Conservation (phyloP, 37 sponge, comb jelly and placozoan species). For the Ephydatia muelleri region DNA sequence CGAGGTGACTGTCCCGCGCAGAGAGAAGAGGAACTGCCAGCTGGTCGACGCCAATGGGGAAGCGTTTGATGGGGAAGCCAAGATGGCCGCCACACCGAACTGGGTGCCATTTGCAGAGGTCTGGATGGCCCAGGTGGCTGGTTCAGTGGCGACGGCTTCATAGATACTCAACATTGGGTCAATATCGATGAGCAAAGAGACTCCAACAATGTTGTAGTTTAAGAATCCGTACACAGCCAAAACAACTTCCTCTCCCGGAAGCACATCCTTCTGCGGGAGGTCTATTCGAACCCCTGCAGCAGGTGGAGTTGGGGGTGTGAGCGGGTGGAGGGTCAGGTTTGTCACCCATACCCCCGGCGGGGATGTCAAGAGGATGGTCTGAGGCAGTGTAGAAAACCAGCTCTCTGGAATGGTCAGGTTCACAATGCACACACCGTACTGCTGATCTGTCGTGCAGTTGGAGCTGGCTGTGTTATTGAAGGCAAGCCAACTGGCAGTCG, state of each 20-base stretch:
- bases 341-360: neutral
- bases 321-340: neutral
- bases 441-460: conserved; percentile 31
- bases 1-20: neutral
- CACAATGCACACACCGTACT: conserved; percentile 38
- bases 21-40: conserved; percentile 10
- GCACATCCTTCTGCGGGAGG: conserved; percentile 44
- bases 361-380: neutral
- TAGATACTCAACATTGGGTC: neutral
- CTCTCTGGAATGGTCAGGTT: conserved; percentile 35
- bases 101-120: conserved; percentile 12
- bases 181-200: conserved; percentile 21
- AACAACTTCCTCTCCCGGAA: conserved; percentile 43
- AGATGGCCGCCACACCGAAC: conserved; percentile 24
- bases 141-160: conserved; percentile 1
- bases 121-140: conserved; percentile 22
- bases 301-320: neutral
- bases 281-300: conserved; percentile 27
- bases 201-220: conserved; percentile 33
- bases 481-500: neutral
- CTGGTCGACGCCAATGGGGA: neutral
- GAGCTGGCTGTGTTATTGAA: neutral
- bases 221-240: conserved; percentile 43
- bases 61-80: conserved; percentile 4
- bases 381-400: conserved; percentile 30